These are phyloP conservation scores for Platypus cylindrus DNA, from an alignment of 2,888 invertebrate genomes.

Conservation along the genomic window DNA sequence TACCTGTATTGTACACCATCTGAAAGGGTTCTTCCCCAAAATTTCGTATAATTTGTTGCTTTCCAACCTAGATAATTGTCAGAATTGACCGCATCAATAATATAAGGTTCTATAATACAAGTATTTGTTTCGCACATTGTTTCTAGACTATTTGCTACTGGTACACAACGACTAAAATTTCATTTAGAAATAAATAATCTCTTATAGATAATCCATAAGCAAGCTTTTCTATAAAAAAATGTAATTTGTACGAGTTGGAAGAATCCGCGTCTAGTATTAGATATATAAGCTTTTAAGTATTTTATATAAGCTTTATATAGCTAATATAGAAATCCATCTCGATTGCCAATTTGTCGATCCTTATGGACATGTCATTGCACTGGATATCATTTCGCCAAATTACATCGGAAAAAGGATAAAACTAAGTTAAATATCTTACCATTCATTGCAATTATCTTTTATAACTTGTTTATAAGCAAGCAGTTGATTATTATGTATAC, in stretches of 20 bases:
- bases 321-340: too few species aligned
- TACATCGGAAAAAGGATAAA: neutral
- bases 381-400: neutral
- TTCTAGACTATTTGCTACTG: slow-evolving; percentile 27
- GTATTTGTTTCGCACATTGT: slow-evolving; percentile 56
- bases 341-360: too few species aligned
- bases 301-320: too few species aligned
- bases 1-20: slow-evolving; percentile 51
- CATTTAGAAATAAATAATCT: slow-evolving; percentile 1
- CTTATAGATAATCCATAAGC: too few species aligned
- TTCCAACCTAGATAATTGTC: slow-evolving; percentile 52
- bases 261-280: too few species aligned
- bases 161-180: slow-evolving; percentile 42
- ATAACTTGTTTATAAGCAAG: slow-evolving; percentile 39
- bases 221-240: too few species aligned
- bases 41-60: slow-evolving; percentile 68
- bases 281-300: too few species aligned
- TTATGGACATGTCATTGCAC: too few species aligned
- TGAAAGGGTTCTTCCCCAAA: slow-evolving; percentile 69
- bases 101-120: slow-evolving; percentile 62
- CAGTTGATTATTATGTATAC: slow-evolving; percentile 40
- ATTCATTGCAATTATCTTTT: slow-evolving; percentile 59
- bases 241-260: too few species aligned
- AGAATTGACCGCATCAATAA: slow-evolving; percentile 56
- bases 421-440: slow-evolving; percentile 38